These are phyloP conservation scores for Gerris buenoi DNA, from an alignment of 1,140 invertebrate species.

Conservation along the genomic window DNA sequence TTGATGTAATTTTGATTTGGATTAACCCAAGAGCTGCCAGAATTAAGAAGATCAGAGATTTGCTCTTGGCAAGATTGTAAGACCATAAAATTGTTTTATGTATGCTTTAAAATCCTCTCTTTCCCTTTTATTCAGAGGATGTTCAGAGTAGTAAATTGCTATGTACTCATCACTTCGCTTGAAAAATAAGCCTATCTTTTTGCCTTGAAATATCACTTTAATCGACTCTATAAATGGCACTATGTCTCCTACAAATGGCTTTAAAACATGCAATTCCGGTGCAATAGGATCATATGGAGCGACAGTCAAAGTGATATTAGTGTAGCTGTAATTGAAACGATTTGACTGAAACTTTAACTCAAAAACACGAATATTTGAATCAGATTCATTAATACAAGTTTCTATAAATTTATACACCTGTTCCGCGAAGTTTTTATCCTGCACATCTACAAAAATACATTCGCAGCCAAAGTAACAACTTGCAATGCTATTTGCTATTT, in stretches of 20 bases:
- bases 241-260: not conserved
- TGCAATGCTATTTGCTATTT: no score
- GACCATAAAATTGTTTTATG: conserved; percentile 1
- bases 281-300: not conserved
- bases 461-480: conserved; percentile 1
- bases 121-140: not conserved
- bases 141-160: not conserved
- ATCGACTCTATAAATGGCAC: not conserved
- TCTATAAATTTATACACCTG: not conserved
- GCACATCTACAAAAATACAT: conserved; percentile 1
- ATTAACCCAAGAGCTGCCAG: no score
- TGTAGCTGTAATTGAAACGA: not conserved
- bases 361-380: not conserved
- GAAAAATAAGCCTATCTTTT: not conserved
- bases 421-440: not conserved
- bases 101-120: not conserved
- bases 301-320: not conserved
- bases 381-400: not conserved
- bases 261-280: no score
- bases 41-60: not conserved
- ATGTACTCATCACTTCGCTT: not conserved
- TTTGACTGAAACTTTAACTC: not conserved
- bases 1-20: conserved; percentile 1
- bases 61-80: not conserved
- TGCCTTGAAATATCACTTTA: conserved; percentile 1